Base-by-base conservation (phyloP, 2,888 invertebrate genomes). In the Dryococelus australis region DNA sequence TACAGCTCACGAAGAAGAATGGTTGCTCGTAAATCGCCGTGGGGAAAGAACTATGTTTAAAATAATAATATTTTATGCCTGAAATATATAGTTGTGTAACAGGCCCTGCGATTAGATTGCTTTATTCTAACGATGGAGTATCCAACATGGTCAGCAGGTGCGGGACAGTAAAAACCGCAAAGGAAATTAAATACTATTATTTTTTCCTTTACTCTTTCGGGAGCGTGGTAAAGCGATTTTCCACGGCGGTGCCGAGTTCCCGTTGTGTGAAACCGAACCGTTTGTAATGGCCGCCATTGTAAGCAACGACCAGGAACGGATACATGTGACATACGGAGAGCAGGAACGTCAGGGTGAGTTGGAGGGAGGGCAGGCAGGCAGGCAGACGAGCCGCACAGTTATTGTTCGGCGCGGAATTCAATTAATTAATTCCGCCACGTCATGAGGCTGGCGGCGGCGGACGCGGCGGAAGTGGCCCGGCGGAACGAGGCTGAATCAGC, bases 341-440 rank as follows among this genome's bases (percentile, higher is more conserved):
- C n/a, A 65, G 65, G n/a, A 65, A 65, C 24, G 65, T 2, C 2
- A 65, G n/a, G n/a, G n/a, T 10, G 0, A 65, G 65, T 9, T 20
- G 20, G 65, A 8, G 24, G 24, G 65, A 65, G n/a, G 65, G 51
- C 35, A 47, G 47, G 16, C 47, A 47, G 47, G 10, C 12, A 65
- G 65, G 20, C 13, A 65, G 65, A 20, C 10, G 65, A 24, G 20
- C n/a, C 47, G 20, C 13, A 9, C 65, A 65, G 65, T n/a, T 65
- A 65, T 65, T 65, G 65, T 65, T 65, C n/a, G 65, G 65, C 65
- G 65, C 65, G 16, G 65, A 65, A 65, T n/a, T n/a, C n/a, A n/a
- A 65, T n/a, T 65, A n/a, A 65, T 20, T 65, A 65, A 65, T n/a
- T 51, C 65, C 65, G 65, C 65, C 10, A 10, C 65, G 65, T 65